Evolutionary conservation across 2,888 invertebrate species (phyloP), one percentile per base, ranked within the genome.

Genomic region (Rhimphoctona megacephalus): DNA sequence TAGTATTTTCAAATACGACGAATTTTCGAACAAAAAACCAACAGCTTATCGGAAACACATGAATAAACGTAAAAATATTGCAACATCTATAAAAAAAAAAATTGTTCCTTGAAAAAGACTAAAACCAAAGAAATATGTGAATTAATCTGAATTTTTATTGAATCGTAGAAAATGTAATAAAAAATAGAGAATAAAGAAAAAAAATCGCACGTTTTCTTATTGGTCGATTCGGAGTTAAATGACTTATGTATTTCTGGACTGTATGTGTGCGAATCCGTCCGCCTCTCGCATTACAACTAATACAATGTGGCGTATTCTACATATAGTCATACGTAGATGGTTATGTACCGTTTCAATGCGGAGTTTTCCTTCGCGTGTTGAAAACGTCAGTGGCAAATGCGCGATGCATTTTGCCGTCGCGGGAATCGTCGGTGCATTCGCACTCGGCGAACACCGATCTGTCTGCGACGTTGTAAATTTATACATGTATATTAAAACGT

Each of bases 281-380:
- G 81, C 7, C 22, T 43, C 69, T 67, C 54, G 78, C 52, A 25
- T 64, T 57, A 72, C 46, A 17, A 77, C 66, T 61, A 61, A 82
- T 73, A 78, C 81, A 46, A 85, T 73, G 66, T 57, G 64, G 39
- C 52, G 66, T 57, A 77, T 33, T 57, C 4, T 22, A 30, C 43
- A 19, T 66, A 79, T n/a, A 81, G 72, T 76, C 49, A 80, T 80
- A 86, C 83, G 61, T 83, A 57, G 81, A 83, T 78, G 86, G 30
- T 72, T 80, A 69, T 78, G 77, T 81, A 83, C 77, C 86, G 83
- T 79, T 86, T 30, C 11, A 49, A 76, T 81, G 76, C 70, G 43
- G 67, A 49, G 72, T 81, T 77, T 86, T 79, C 76, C 57, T 79
- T 79, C 86, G 77, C 77, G 80, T 81, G 67, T 83, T 81, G 39